Percentiles rank a stretch among this genome's conserved stretches.
Evolutionary conservation across 1,140 invertebrate species (phyloP).

Genomic region (Dendroctonus valens): DNA sequence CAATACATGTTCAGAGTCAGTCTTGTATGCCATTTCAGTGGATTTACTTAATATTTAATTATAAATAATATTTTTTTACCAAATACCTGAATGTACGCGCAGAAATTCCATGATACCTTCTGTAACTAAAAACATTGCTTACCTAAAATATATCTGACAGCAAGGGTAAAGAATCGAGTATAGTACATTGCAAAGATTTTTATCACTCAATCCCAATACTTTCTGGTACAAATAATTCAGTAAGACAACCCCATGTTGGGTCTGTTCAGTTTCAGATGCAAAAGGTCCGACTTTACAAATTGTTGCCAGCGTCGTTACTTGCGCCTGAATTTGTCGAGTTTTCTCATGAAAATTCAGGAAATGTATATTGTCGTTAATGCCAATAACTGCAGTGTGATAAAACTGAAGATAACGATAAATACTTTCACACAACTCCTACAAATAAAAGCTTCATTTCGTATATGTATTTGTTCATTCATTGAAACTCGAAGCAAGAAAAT

Average conservation of each 20-base stretch:
- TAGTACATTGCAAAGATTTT: conserved; percentile 42
- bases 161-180: conserved; percentile 48
- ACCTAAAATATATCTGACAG: conserved; percentile 45
- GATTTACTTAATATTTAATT: too few relatives aligned
- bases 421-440: conserved; percentile 47
- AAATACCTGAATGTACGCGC: too few relatives aligned
- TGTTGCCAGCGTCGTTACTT: conserved; percentile 41
- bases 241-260: conserved; percentile 44
- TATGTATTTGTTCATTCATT: not conserved
- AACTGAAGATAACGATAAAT: conserved; percentile 44
- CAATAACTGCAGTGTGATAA: conserved; percentile 43
- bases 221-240: conserved; percentile 48
- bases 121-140: conserved; percentile 7
- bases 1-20: too few relatives aligned
- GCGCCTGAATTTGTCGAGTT: conserved; percentile 39
- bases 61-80: too few relatives aligned
- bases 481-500: not conserved
- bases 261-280: conserved; percentile 30
- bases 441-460: not conserved
- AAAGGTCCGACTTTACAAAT: conserved; percentile 46
- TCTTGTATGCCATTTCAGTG: too few relatives aligned
- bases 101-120: not conserved
- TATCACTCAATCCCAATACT: conserved; percentile 39
- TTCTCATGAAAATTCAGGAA: conserved; percentile 41
- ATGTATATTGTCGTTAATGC: conserved; percentile 38